Percentiles rank a stretch among this genome's conserved stretches.
Evolutionary conservation across 2,888 invertebrate species (phyloP).

Genomic region (Phasia obesa): DNA sequence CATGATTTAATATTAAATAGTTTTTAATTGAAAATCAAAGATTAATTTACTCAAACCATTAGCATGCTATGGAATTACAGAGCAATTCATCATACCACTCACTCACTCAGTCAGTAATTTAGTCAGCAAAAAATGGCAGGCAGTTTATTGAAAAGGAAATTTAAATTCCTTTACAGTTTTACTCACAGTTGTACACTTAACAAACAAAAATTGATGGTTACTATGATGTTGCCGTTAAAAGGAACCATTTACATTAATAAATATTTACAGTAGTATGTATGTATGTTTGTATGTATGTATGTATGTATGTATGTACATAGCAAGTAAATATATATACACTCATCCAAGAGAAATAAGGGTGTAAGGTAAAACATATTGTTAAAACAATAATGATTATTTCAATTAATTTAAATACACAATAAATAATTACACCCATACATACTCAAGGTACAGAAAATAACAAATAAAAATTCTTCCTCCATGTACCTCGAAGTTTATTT

Average conservation of each 20-base stretch:
- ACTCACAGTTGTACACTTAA: neutral
- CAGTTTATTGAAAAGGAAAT: neutral
- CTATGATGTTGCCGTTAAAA: neutral
- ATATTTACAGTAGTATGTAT: neutral
- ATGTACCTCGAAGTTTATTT: neutral
- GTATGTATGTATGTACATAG: too few relatives aligned
- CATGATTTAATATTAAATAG: conserved; percentile 34
- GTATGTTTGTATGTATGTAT: too few relatives aligned
- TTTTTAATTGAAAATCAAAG: conserved; percentile 38
- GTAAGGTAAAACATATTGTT: conserved; percentile 1
- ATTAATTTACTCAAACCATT: conserved; percentile 18
- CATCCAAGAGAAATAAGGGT: neutral
- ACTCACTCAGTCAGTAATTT: neutral
- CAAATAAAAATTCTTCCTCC: conserved; percentile 1
- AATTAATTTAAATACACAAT: conserved; percentile 33
- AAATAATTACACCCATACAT: neutral
- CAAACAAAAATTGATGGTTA: neutral
- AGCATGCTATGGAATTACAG: neutral
- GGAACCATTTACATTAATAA: neutral
- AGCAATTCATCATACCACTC: neutral
- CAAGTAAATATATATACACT: neutral
- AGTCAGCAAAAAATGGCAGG: neutral
- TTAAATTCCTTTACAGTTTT: neutral
- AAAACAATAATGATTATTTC: conserved; percentile 35
- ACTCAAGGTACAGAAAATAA: neutral